Base-by-base conservation (phyloP, 2,888 invertebrate genomes). In the Cerceris ruficornis region DNA sequence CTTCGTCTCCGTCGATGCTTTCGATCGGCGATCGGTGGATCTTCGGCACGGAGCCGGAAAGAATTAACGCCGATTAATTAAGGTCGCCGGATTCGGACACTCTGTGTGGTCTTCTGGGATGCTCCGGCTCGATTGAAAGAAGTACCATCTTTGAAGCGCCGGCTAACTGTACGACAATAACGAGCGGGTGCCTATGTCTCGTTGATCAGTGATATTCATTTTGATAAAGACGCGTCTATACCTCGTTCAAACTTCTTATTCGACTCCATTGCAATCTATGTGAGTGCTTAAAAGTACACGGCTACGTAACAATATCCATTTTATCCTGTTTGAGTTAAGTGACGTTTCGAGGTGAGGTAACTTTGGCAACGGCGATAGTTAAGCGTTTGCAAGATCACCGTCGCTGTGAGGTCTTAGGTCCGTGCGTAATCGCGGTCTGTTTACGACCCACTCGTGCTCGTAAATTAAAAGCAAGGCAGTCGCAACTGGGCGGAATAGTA, bases 31-130 rank as follows among this genome's bases (percentile, higher is more conserved):
- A 77, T 76, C 67, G 58, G 7, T 8, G 46, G 58, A 71, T 72
- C 66, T 58, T 58, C 66, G 67, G 42, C 54, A 17, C 64, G 55
- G 67, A 79, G 75, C 79, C 57, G 78, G 69, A 82, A 80, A 86
- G 83, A 82, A 87, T 87, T 79, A 87, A 84, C 77, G 70, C 77
- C 81, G 87, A 81, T 83, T 84, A 86, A 86, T 86, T 87, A 86
- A 86, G 75, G 50, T 77, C 75, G 76, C 69, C 75, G 50, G 80
- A 80, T 80, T 82, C 71, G 77, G 77, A 62, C 81, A 64, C 59
- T 71, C 73, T 83, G 86, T 85, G 86, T 85, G 86, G 86, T 83
- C 85, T 69, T 28, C 49, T 5, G 43, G 5, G 14, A 68, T n/a
- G 68, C 17, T 7, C 65, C 52, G 64, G 77, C 65, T 60, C 28